Conservation (phyloP, 2,113 vertebrate species). For the Silurus asotus region DNA sequence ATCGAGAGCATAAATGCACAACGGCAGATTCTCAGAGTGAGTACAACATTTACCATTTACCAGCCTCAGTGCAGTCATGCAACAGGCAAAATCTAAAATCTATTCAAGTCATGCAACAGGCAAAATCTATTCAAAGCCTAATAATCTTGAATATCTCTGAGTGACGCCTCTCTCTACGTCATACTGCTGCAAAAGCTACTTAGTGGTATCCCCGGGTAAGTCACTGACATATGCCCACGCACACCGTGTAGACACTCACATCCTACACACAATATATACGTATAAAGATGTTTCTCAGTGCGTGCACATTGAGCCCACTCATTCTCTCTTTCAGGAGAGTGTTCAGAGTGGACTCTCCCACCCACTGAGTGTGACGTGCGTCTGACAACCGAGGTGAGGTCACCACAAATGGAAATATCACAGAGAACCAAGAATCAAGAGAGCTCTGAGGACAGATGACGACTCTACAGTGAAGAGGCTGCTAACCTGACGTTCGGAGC, state of each 20-base stretch:
- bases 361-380: conserved; percentile 60
- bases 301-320: conserved; percentile 53
- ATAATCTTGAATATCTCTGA: conserved; percentile 22
- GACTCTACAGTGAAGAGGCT: conserved; percentile 25
- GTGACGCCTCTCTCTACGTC: conserved; percentile 28
- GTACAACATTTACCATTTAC: neutral
- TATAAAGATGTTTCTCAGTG: conserved; percentile 37
- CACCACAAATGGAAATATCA: conserved; percentile 65
- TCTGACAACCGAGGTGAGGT: conserved; percentile 51
- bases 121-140: conserved; percentile 2
- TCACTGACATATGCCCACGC: conserved; percentile 18
- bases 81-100: neutral
- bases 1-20: neutral
- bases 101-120: neutral
- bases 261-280: conserved; percentile 14
- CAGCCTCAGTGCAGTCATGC: neutral
- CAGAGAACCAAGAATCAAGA: conserved; percentile 30
- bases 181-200: conserved; percentile 11
- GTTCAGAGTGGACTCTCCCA: conserved; percentile 57
- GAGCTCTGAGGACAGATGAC: conserved; percentile 51
- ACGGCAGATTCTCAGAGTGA: neutral
- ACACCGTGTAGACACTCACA: conserved; percentile 16
- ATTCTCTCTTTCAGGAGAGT: conserved; percentile 54
- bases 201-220: conserved; percentile 40
- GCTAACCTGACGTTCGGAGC: conserved; percentile 38